Base-by-base conservation (phyloP, 2,797 vertebrate genomes). In the Balearica regulorum region DNA sequence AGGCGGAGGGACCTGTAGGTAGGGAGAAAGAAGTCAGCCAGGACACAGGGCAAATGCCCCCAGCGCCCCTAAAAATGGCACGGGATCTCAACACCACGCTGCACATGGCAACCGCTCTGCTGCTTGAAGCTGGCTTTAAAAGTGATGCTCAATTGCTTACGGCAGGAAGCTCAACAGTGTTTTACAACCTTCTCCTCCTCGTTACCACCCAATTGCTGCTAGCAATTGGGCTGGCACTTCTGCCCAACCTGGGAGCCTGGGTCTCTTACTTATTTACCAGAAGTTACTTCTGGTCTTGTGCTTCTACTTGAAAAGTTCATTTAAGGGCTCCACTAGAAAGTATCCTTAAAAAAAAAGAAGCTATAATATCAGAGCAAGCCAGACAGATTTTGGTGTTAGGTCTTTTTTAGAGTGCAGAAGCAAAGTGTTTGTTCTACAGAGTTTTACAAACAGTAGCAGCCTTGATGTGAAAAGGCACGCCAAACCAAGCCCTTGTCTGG, bases 131-230 rank as follows among this genome's bases (percentile, higher is more conserved):
- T 73, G 69, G 60, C 60, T 90, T 91, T 43, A 49, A 43, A 64
- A 46, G 28, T 6, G 28, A 64, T 17, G 48, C 41, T 86, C n/a
- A 48, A 0, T 1, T 39, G 60, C 78, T 35, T 31, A 33, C 24
- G 66, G 70, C 9, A 66, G 77, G 82, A 83, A 87, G 66, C 21
- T 83, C 69, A 81, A 8, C 2, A 29, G 28, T 12, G 49, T 35
- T 94, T 80, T 82, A 87, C n/a, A 77, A 31, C 57, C 17, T 43
- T 5, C 66, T 90, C 43, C 80, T 85, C 76, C 80, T 86, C 13
- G 5, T 69, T 60, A 69, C 58, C 53, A 46, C 21, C 31, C 44
- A 5, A 57, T 26, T 54, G 53, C n/a, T 83, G 28, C 46, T 53
- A 58, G 29, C n/a, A n/a, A n/a, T n/a, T n/a, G n/a, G 33, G 24